Evolutionary conservation across 2,113 vertebrate species (phyloP).

Genomic region (Galbula dea): DNA sequence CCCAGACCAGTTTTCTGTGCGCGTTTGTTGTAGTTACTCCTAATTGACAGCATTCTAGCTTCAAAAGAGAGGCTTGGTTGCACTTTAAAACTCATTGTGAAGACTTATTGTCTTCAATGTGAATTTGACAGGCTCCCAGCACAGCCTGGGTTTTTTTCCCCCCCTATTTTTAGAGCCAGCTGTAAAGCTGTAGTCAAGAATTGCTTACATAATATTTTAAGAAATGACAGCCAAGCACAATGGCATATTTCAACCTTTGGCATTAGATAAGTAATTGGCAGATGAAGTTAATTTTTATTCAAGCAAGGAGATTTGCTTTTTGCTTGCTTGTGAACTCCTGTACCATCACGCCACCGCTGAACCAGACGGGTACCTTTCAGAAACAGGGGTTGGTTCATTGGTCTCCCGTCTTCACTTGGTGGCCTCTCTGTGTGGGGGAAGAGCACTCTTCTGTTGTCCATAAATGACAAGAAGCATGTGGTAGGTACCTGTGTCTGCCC

Average conservation of each 20-base stretch:
- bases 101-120: background rate
- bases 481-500: background rate
- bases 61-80: background rate
- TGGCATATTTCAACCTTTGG: conserved; percentile 64
- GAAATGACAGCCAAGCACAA: conserved; percentile 50
- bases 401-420: background rate
- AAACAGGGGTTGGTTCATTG: background rate
- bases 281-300: conserved; percentile 71
- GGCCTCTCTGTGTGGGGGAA: background rate
- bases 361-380: background rate
- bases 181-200: conserved; percentile 48
- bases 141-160: background rate
- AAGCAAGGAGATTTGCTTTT: conserved; percentile 6
- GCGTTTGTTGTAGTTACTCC: background rate
- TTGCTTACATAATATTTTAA: conserved; percentile 38
- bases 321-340: conserved; percentile 30
- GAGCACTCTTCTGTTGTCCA: background rate
- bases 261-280: conserved; percentile 62
- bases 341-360: background rate
- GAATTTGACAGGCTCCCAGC: conserved; percentile 1
- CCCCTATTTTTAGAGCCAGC: conserved; percentile 51
- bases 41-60: background rate
- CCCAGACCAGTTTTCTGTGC: background rate
- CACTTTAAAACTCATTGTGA: background rate
- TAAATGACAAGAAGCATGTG: background rate